Conservation (phyloP, 2,113 vertebrate genomes). For the Boleophthalmus pectinirostris region DNA sequence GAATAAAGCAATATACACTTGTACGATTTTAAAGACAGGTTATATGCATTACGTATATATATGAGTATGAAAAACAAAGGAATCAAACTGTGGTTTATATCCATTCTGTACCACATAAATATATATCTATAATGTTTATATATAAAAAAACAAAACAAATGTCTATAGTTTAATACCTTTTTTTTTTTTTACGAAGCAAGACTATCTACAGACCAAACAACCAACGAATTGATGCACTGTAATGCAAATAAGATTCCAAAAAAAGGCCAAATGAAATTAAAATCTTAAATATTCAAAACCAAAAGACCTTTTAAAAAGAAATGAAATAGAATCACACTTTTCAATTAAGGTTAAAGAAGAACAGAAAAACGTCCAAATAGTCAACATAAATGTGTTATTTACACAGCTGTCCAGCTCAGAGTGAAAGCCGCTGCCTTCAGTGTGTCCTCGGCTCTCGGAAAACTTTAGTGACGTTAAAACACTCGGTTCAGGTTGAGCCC, state of each 20-base stretch:
- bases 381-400: conserved; percentile 89
- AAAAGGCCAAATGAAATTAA: conserved; percentile 75
- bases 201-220: conserved; percentile 96
- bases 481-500: conserved; percentile 77
- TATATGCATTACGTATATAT: conserved; percentile 91
- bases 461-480: conserved; percentile 71
- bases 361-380: conserved; percentile 66
- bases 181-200: conserved; percentile 82
- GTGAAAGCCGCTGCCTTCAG: conserved; percentile 73
- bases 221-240: conserved; percentile 92
- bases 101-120: conserved; percentile 94
- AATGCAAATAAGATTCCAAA: conserved; percentile 86
- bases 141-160: conserved; percentile 81
- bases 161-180: conserved; percentile 87
- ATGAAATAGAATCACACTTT: conserved; percentile 77
- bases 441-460: conserved; percentile 48
- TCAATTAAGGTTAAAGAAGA: conserved; percentile 79
- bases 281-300: conserved; percentile 51
- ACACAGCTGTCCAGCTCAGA: conserved; percentile 93
- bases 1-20: conserved; percentile 94
- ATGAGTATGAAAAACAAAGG: conserved; percentile 82
- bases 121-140: conserved; percentile 82
- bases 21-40: conserved; percentile 89
- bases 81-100: conserved; percentile 92
- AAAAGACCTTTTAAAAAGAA: conserved; percentile 77